These are phyloP conservation scores for Cherax destructor DNA, from an alignment of 1,140 invertebrate genomes.

Conservation along the genomic window DNA sequence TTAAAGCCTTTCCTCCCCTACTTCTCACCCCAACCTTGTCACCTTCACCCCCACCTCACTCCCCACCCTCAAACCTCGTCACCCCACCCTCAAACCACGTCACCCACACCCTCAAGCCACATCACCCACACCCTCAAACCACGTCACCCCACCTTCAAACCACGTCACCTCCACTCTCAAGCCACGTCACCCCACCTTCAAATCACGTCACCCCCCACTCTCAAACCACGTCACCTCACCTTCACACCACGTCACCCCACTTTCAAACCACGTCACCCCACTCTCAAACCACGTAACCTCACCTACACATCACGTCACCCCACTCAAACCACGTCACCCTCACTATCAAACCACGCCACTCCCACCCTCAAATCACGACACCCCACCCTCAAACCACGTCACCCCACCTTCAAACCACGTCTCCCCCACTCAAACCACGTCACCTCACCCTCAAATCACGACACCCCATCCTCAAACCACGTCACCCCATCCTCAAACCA, in stretches of 20 bases:
- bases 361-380: too few species aligned
- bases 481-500: background rate
- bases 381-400: too few species aligned
- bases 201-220: background rate
- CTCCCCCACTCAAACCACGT: background rate
- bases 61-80: background rate
- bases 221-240: too few species aligned
- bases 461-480: too few species aligned
- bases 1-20: background rate
- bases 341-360: background rate
- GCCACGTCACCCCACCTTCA: background rate
- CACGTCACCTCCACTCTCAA: background rate
- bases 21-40: background rate
- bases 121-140: slow-evolving; percentile 4
- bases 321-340: background rate
- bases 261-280: too few species aligned
- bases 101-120: background rate
- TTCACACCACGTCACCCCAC: background rate
- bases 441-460: too few species aligned
- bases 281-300: background rate
- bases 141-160: too few species aligned
- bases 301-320: too few species aligned
- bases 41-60: slow-evolving; percentile 3
- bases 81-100: background rate
- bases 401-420: background rate